These are phyloP conservation scores for Drosophila mercatorum DNA, from an alignment of 2,888 invertebrate species.

Conservation along the genomic window DNA sequence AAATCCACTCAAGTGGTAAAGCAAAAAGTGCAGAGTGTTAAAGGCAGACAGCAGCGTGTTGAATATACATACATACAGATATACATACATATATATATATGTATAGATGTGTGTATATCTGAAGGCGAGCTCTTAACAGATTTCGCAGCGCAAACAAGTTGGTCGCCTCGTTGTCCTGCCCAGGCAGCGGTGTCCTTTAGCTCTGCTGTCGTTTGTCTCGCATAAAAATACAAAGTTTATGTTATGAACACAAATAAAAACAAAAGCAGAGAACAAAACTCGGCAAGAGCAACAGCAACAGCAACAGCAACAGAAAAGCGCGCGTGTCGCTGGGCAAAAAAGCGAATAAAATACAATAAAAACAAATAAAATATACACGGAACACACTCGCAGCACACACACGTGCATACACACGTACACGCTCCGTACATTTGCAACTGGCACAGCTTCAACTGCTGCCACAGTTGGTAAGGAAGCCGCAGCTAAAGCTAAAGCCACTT, in stretches of 20 bases:
- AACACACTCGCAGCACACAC: slow-evolving; percentile 38
- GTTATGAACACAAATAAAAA: slow-evolving; percentile 79
- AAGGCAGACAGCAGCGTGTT: slow-evolving; percentile 52
- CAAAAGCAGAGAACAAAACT: slow-evolving; percentile 60
- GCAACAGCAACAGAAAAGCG: slow-evolving; percentile 54
- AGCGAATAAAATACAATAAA: slow-evolving; percentile 76
- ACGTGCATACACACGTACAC: slow-evolving; percentile 39
- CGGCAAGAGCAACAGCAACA: slow-evolving; percentile 56
- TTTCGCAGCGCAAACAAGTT: slow-evolving; percentile 77
- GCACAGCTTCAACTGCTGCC: slow-evolving; percentile 57
- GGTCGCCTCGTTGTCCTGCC: slow-evolving; percentile 61
- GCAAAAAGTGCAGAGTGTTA: slow-evolving; percentile 60
- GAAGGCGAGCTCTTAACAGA: slow-evolving; percentile 76
- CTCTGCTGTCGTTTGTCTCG: slow-evolving; percentile 39
- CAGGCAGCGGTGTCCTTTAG: slow-evolving; percentile 28
- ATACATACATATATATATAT: background rate
- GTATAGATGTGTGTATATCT: slow-evolving; percentile 42
- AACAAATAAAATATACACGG: slow-evolving; percentile 72
- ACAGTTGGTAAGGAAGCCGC: slow-evolving; percentile 34
- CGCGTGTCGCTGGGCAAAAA: slow-evolving; percentile 42
- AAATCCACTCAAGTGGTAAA: slow-evolving; percentile 80
- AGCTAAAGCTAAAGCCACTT: slow-evolving; percentile 59
- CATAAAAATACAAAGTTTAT: slow-evolving; percentile 80
- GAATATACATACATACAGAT: slow-evolving; percentile 20
- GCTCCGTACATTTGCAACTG: slow-evolving; percentile 72